Conservation (phyloP, 2,888 invertebrate species). For the Plebejus argus region DNA sequence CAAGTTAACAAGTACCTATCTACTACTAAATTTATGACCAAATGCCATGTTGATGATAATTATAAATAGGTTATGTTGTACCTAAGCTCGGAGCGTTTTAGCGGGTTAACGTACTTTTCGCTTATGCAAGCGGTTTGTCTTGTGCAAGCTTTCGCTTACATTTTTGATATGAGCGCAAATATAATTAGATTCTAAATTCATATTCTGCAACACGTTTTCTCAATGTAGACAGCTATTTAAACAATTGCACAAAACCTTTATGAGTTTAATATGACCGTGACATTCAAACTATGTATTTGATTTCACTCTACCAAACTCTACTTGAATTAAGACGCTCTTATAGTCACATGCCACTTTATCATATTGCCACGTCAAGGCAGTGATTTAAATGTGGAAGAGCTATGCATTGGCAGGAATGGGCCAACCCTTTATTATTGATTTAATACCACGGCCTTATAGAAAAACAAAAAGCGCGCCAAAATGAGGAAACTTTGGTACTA, state of each 20-base stretch:
- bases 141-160: conserved; percentile 68
- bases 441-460: not conserved
- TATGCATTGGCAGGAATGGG: not conserved
- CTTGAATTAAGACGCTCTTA: not conserved
- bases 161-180: conserved; percentile 46
- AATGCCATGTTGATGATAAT: not conserved
- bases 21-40: not conserved
- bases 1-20: too few relatives aligned
- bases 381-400: too few relatives aligned
- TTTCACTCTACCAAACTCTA: not conserved
- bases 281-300: not conserved
- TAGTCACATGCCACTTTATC: not conserved
- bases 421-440: not conserved
- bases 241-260: not conserved
- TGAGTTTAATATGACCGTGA: too few relatives aligned
- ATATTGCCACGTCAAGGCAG: too few relatives aligned
- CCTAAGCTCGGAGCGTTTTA: conserved; percentile 52
- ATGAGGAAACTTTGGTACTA: not conserved
- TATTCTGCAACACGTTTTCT: not conserved
- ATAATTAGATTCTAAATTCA: conserved; percentile 29
- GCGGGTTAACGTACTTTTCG: conserved; percentile 68
- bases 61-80: conserved; percentile 13
- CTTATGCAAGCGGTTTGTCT: conserved; percentile 75
- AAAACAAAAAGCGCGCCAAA: not conserved
- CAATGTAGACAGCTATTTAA: conserved; percentile 10